phyloP scores from a whole-genome alignment of 1,140 invertebrate species.

The Drosophila seguyi region DNA sequence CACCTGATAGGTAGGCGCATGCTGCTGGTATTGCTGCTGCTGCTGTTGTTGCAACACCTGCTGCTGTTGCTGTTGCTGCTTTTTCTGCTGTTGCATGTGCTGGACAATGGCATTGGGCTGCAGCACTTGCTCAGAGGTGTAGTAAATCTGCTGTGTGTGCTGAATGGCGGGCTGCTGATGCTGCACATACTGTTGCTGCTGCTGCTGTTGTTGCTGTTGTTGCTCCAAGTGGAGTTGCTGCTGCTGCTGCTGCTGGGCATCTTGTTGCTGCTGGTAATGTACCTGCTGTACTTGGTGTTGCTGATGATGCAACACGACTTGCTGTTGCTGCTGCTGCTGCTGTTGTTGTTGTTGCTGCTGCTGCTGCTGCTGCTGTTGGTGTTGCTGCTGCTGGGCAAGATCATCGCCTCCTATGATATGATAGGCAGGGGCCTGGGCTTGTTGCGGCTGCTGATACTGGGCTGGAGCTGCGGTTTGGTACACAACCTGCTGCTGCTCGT shows the following conservation, averaged over 20 bases:
- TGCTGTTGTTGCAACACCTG: constrained; percentile 61
- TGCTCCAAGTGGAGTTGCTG: constrained; percentile 65
- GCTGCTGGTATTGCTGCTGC: constrained; percentile 60
- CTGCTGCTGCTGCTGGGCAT: constrained; percentile 51
- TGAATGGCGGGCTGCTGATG: constrained; percentile 68
- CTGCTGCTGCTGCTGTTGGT: constrained; percentile 61
- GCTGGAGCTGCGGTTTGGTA: constrained; percentile 73
- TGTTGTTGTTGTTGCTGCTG: constrained; percentile 66
- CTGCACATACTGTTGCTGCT: constrained; percentile 75
- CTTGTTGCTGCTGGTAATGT: constrained; percentile 60
- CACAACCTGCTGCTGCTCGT: constrained; percentile 81
- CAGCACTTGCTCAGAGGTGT: constrained; percentile 76
- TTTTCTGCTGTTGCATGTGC: constrained; percentile 83
- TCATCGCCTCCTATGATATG: constrained; percentile 77
- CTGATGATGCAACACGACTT: constrained; percentile 69
- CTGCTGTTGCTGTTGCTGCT: constrained; percentile 63
- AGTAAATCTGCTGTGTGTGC: constrained; percentile 74
- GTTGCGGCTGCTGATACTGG: constrained; percentile 70
- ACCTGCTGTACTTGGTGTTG: constrained; percentile 61
- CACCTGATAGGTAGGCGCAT: constrained; percentile 65
- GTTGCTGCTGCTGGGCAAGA: constrained; percentile 71
- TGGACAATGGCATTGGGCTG: constrained; percentile 71
- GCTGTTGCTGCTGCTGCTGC: constrained; percentile 57
- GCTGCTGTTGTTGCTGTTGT: constrained; percentile 58
- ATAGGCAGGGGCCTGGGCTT: constrained; percentile 61